These are phyloP conservation scores for Hyperoplus lanceolatus DNA, from an alignment of 2,797 vertebrate species.

Conservation along the genomic window DNA sequence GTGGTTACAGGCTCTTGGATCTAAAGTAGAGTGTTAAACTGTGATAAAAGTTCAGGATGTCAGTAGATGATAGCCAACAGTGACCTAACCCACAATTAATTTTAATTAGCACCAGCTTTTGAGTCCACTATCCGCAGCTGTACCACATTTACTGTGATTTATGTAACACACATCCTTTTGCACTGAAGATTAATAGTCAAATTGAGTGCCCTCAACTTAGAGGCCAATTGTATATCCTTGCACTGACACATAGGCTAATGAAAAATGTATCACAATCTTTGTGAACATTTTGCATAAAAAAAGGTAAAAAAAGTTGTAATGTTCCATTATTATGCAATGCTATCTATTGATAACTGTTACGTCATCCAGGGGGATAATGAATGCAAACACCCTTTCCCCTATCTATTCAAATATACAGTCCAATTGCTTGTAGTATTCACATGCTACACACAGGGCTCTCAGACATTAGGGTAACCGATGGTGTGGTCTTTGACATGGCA, in stretches of 20 bases:
- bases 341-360: neutral
- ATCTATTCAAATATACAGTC: neutral
- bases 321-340: neutral
- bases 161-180: neutral
- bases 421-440: neutral
- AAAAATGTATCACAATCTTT: too few relatives aligned
- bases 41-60: neutral
- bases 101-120: neutral
- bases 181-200: neutral
- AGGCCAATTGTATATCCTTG: neutral
- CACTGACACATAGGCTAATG: neutral
- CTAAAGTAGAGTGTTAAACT: neutral
- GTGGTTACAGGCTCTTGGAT: neutral
- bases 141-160: neutral
- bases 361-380: neutral
- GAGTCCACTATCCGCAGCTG: neutral
- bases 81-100: neutral
- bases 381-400: neutral
- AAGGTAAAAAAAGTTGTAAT: neutral
- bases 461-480: slow-evolving; percentile 58
- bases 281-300: neutral
- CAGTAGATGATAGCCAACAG: neutral
- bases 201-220: neutral
- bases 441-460: slow-evolving; percentile 48
- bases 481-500: slow-evolving; percentile 55